Evolutionary conservation across 2,113 vertebrate genomes (phyloP).

Genomic region (Sander vitreus): DNA sequence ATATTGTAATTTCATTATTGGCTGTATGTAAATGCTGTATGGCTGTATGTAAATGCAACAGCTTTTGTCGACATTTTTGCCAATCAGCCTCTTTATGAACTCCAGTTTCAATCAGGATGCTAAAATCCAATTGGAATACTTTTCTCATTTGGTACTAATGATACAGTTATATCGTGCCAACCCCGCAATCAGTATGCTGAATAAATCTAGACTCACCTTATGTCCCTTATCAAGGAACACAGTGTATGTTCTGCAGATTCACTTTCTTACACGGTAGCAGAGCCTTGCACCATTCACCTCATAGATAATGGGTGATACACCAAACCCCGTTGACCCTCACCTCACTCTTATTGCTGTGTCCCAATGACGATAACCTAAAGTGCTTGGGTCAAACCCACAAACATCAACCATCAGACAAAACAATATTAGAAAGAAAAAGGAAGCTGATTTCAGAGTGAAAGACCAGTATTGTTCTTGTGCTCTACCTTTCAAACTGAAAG

Average conservation of each 20-base stretch:
- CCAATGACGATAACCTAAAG: constrained; percentile 62
- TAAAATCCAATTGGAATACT: constrained; percentile 4
- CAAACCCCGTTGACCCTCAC: constrained; percentile 29
- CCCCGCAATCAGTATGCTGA: constrained; percentile 35
- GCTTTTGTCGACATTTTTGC: background rate
- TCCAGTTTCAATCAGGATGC: background rate
- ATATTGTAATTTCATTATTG: background rate
- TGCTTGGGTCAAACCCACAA: constrained; percentile 8
- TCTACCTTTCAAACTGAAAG: constrained; percentile 11
- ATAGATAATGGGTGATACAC: constrained; percentile 53
- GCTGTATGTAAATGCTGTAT: background rate
- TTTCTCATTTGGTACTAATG: background rate
- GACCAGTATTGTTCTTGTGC: background rate
- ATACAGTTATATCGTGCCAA: constrained; percentile 67
- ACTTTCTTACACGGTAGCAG: constrained; percentile 14
- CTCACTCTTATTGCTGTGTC: constrained; percentile 64
- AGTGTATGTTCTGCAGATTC: constrained; percentile 34
- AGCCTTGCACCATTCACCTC: constrained; percentile 42
- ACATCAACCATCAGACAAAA: background rate
- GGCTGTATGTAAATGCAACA: background rate
- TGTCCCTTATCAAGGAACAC: constrained; percentile 28
- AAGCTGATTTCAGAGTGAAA: background rate
- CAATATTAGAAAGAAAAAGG: background rate
- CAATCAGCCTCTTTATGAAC: background rate
- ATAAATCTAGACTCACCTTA: constrained; percentile 16